Evolutionary conservation across 2,888 invertebrate genomes (phyloP).

Genomic region (Choristoneura rosaceana): DNA sequence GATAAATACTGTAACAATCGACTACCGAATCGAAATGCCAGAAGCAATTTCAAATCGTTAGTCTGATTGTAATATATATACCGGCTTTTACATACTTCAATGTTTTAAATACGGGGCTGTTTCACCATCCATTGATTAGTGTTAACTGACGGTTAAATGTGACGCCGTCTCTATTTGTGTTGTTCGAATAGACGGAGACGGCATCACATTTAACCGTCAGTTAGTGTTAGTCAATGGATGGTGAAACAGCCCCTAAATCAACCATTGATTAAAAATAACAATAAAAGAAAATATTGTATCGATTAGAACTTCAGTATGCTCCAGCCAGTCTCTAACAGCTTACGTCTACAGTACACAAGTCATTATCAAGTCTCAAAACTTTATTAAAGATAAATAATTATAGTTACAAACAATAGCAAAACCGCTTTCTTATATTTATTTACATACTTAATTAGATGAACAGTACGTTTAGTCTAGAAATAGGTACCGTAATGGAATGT

Average conservation of each 20-base stretch:
- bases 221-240: too few species aligned
- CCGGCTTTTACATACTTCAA: constrained; percentile 30
- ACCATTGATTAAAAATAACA: too few species aligned
- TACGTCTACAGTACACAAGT: constrained; percentile 47
- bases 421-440: constrained; percentile 51
- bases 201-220: too few species aligned
- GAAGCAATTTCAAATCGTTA: neutral
- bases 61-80: constrained; percentile 10
- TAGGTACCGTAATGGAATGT: constrained; percentile 33
- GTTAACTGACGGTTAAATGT: too few species aligned
- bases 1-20: neutral
- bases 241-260: too few species aligned
- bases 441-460: constrained; percentile 47
- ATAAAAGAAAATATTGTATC: too few species aligned
- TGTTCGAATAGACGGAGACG: too few species aligned
- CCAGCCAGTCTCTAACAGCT: constrained; percentile 11
- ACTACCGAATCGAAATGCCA: constrained; percentile 7
- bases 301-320: neutral
- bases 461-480: constrained; percentile 17
- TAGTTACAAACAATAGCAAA: constrained; percentile 57
- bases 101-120: neutral
- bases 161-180: too few species aligned
- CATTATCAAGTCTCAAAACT: constrained; percentile 54
- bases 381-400: constrained; percentile 57
- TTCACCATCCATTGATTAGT: too few species aligned